phyloP scores from a whole-genome alignment of 2,113 vertebrate genomes.

The Oophaga pumilio region DNA sequence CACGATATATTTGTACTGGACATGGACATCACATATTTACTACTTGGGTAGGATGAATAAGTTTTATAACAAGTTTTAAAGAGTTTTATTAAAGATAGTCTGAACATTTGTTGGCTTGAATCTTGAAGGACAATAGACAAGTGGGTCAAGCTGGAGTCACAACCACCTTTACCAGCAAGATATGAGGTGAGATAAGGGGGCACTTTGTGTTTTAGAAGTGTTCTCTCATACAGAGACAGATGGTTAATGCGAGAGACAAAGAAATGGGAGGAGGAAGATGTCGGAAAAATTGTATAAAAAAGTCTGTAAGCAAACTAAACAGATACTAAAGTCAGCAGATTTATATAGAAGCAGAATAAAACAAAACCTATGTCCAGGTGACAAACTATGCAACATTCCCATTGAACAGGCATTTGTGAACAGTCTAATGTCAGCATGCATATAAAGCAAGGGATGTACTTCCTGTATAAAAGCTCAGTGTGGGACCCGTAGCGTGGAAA shows the following conservation, averaged over 20 bases:
- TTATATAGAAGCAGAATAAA: slow-evolving; percentile 91
- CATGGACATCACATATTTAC: no score
- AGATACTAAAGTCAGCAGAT: slow-evolving; percentile 95
- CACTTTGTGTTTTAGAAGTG: slow-evolving; percentile 75
- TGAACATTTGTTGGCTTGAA: background rate
- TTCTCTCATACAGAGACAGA: slow-evolving; percentile 87
- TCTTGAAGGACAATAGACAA: background rate
- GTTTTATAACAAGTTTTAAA: background rate
- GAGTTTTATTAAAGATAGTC: background rate
- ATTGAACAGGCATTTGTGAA: slow-evolving; percentile 99
- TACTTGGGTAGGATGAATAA: no score
- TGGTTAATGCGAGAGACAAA: slow-evolving; percentile 86
- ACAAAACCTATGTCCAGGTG: slow-evolving; percentile 95
- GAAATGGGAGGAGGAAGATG: slow-evolving; percentile 67
- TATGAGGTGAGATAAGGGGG: background rate
- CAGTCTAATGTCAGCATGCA: slow-evolving; percentile 98
- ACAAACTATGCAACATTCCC: slow-evolving; percentile 99
- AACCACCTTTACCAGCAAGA: background rate
- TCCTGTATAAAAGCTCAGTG: slow-evolving; percentile 86
- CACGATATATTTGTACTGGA: no score
- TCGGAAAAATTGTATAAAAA: slow-evolving; percentile 63
- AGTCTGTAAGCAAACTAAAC: slow-evolving; percentile 97
- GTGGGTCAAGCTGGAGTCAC: background rate
- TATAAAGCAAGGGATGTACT: slow-evolving; percentile 94
- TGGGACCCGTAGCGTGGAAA: slow-evolving; percentile 76